A percentile compares a stretch with the other conserved stretches of the same genome.
Conservation (phyloP, 2,888 invertebrate genomes). For the Cylindroiulus punctatus region DNA sequence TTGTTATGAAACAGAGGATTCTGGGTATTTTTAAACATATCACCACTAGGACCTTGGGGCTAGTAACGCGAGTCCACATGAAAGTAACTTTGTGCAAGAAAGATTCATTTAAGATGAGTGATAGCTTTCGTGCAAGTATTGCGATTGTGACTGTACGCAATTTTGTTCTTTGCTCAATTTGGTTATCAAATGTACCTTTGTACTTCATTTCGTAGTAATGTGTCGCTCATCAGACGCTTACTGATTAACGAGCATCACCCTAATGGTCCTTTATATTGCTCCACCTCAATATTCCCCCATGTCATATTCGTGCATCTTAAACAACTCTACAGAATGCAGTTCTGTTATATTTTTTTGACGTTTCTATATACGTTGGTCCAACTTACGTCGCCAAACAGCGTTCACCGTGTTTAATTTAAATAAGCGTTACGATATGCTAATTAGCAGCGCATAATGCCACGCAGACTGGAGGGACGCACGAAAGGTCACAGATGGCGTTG, state of each 20-base stretch:
- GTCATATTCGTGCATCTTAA: neutral
- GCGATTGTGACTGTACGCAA: too few relatives aligned
- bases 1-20: too few relatives aligned
- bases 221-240: neutral
- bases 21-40: too few relatives aligned
- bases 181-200: neutral
- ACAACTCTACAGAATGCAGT: neutral
- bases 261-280: neutral
- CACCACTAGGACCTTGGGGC: too few relatives aligned
- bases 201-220: neutral
- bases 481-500: conserved; percentile 47
- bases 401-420: conserved; percentile 19
- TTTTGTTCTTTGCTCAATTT: too few relatives aligned
- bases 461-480: conserved; percentile 41
- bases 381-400: conserved; percentile 12
- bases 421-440: conserved; percentile 47
- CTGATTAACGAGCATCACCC: conserved; percentile 21
- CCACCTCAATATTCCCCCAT: neutral
- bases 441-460: conserved; percentile 5
- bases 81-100: too few relatives aligned
- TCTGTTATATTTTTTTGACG: neutral
- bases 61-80: too few relatives aligned
- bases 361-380: neutral
- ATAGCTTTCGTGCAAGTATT: too few relatives aligned
- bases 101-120: too few relatives aligned